Conservation (phyloP, 2,113 vertebrate genomes). For the Ceyx margarethae region DNA sequence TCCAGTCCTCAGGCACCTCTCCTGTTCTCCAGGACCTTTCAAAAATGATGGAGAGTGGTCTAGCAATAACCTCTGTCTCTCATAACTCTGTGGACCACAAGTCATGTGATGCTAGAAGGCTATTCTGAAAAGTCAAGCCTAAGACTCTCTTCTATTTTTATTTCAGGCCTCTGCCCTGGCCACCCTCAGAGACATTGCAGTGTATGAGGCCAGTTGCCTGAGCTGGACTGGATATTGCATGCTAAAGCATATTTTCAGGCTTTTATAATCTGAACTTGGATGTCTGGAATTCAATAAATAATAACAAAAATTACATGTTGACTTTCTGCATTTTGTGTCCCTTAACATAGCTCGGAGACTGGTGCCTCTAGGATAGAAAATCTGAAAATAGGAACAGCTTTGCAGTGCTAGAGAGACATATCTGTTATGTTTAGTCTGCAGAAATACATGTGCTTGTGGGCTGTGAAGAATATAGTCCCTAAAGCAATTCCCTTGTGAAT, state of each 20-base stretch:
- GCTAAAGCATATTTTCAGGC: background rate
- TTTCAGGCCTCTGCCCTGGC: background rate
- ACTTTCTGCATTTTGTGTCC: background rate
- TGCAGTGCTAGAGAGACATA: background rate
- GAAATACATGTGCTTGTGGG: background rate
- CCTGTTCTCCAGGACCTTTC: no score
- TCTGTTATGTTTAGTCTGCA: constrained; percentile 24
- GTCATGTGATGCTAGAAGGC: background rate
- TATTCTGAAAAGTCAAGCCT: background rate
- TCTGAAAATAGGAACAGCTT: background rate
- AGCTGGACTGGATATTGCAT: background rate
- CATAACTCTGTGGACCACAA: background rate
- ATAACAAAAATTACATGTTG: background rate
- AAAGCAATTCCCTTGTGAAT: background rate
- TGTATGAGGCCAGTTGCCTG: background rate
- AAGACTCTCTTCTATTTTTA: background rate
- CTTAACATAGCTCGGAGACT: background rate
- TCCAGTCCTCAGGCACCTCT: no score
- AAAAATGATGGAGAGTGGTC: no score
- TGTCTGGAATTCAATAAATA: constrained; percentile 35
- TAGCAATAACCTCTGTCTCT: no score
- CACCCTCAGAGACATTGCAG: background rate
- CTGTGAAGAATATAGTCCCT: background rate
- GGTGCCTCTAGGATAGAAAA: background rate
- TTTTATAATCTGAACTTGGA: background rate